Percentiles rank a stretch among this genome's conserved stretches.
These are phyloP conservation scores for Neoitamus cyanurus DNA, from an alignment of 2,888 invertebrate species.

Conservation along the genomic window DNA sequence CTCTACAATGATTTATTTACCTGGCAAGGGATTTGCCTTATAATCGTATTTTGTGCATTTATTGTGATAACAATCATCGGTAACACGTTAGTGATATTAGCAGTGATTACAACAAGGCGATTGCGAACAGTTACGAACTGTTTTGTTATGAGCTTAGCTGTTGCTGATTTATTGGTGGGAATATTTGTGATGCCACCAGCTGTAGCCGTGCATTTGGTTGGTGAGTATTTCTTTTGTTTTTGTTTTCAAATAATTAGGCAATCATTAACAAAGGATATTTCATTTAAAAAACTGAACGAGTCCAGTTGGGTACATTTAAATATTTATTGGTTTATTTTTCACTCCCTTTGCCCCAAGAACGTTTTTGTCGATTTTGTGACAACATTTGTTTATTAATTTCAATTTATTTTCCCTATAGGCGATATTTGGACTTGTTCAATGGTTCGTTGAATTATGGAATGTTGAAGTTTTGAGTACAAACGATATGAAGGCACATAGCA, in stretches of 20 bases:
- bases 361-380: no score
- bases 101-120: constrained; percentile 86
- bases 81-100: constrained; percentile 89
- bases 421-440: no score
- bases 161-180: constrained; percentile 92
- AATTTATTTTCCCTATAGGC: no score
- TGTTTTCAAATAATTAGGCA: neutral
- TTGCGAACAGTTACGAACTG: constrained; percentile 94
- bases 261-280: neutral
- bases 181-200: constrained; percentile 96
- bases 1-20: constrained; percentile 61
- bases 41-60: constrained; percentile 73
- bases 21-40: constrained; percentile 71
- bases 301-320: no score
- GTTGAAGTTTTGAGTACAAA: no score
- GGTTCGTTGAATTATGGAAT: no score
- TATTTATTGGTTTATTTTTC: no score
- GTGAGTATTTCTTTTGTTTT: constrained; percentile 68
- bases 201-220: constrained; percentile 82
- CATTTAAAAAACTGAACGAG: neutral
- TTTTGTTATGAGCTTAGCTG: constrained; percentile 93
- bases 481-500: no score
- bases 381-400: no score
- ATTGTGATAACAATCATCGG: constrained; percentile 83
- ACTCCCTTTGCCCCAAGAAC: no score